Evolutionary conservation across 2,113 vertebrate genomes (phyloP).

Genomic region (Coregonus clupeaformis): DNA sequence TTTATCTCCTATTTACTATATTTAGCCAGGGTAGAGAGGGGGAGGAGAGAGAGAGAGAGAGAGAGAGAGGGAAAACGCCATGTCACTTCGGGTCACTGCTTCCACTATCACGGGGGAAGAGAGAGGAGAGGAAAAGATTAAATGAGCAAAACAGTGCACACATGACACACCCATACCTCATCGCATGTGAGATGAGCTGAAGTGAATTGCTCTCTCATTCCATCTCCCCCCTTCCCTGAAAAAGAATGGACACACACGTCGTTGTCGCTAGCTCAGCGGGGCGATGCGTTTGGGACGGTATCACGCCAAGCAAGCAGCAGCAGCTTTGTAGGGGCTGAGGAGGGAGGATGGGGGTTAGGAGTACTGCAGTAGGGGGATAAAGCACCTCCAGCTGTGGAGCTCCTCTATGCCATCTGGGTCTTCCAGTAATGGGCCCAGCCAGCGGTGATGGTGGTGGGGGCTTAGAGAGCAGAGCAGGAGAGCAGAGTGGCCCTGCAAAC

Average conservation of each 20-base stretch:
- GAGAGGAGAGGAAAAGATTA: background rate
- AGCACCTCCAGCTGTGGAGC: background rate
- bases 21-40: background rate
- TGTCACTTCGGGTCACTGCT: too few species aligned
- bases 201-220: too few species aligned
- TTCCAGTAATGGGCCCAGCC: background rate
- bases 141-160: too few species aligned
- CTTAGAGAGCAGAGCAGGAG: background rate
- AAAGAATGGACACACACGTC: too few species aligned
- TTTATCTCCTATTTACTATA: background rate
- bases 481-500: background rate
- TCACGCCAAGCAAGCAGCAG: background rate
- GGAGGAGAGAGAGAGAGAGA: background rate
- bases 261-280: background rate
- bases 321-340: background rate
- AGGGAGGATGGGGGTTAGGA: background rate
- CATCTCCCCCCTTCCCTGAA: too few species aligned
- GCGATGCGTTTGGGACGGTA: background rate
- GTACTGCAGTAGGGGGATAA: background rate
- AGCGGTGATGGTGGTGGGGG: background rate
- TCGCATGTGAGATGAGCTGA: background rate
- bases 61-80: background rate
- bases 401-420: constrained; percentile 7
- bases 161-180: too few species aligned
- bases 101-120: background rate